Evolutionary conservation across 2,888 invertebrate genomes (phyloP), one percentile per base, ranked within the genome.

Genomic region (Norana najaformis): DNA sequence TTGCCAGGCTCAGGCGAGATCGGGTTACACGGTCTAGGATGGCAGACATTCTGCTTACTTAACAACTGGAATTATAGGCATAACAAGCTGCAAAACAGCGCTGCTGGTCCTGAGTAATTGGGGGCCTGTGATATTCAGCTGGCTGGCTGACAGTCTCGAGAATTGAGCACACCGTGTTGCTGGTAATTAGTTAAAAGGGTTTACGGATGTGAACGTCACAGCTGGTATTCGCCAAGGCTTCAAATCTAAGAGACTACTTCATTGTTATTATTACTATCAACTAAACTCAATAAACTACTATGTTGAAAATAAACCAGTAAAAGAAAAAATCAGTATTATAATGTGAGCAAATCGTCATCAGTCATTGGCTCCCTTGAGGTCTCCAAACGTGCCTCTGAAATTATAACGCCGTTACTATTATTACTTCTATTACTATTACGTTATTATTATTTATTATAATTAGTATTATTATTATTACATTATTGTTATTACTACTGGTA

Each of bases 41-140:
- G 69, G 69, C 30, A 69, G 69, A n/a, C 69, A 69, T n/a, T n/a
- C 69, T 69, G 69, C 69, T 69, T 69, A 69, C 69, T 69, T n/a
- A 69, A 69, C 69, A 69, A 69, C 69, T 30, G n/a, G 69, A 69
- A 69, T 69, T 69, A 69, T 69, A 69, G 69, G 69, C 69, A 69
- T 69, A n/a, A n/a, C 6, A n/a, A 69, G n/a, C 69, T n/a, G n/a
- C 69, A 69, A 69, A 69, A 69, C n/a, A 69, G 69, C 30, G 30
- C 69, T 53, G 41, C 18, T 5, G 47, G 20, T 69, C 69, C n/a
- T 69, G 30, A 69, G 69, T 69, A 69, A 69, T 69, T 69, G 69
- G 30, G 69, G 6, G 30, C 69, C 8, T 8, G 69, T 69, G 69
- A n/a, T 69, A 69, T 69, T 69, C 30, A 69, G 69, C n/a, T n/a